Evolutionary conservation across 2,113 vertebrate genomes (phyloP).

Genomic region (Indri indri): DNA sequence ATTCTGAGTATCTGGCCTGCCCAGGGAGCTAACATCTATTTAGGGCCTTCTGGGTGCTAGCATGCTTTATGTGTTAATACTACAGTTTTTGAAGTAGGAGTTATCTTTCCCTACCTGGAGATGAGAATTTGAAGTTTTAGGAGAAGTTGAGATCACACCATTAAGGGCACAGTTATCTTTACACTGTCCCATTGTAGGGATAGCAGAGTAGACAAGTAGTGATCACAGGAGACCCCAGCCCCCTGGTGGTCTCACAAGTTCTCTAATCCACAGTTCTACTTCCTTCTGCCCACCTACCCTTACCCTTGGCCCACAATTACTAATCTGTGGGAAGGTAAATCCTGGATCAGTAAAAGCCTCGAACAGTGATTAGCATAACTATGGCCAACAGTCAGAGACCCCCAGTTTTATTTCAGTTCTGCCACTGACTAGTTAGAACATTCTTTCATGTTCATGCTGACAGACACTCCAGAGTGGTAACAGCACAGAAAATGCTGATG

Average conservation of each 20-base stretch:
- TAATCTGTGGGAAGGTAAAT: not conserved
- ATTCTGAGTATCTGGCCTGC: not conserved
- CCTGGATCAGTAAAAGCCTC: not conserved
- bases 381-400: not conserved
- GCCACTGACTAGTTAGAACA: not conserved
- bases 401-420: conserved; percentile 34
- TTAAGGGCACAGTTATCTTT: conserved; percentile 5
- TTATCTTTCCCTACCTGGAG: not conserved
- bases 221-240: not conserved
- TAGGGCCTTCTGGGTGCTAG: not conserved
- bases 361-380: not conserved
- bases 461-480: not conserved
- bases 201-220: not conserved
- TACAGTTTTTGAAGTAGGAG: not conserved
- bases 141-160: not conserved
- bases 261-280: conserved; percentile 2
- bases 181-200: not conserved
- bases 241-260: not conserved
- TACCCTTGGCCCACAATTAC: not conserved
- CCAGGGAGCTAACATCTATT: not conserved
- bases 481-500: not conserved
- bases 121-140: not conserved
- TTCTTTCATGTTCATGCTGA: not conserved
- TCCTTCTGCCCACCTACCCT: not conserved
- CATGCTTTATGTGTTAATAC: not conserved